Base-by-base conservation (phyloP, 1,140 invertebrate genomes). In the Hirudo medicinalis region DNA sequence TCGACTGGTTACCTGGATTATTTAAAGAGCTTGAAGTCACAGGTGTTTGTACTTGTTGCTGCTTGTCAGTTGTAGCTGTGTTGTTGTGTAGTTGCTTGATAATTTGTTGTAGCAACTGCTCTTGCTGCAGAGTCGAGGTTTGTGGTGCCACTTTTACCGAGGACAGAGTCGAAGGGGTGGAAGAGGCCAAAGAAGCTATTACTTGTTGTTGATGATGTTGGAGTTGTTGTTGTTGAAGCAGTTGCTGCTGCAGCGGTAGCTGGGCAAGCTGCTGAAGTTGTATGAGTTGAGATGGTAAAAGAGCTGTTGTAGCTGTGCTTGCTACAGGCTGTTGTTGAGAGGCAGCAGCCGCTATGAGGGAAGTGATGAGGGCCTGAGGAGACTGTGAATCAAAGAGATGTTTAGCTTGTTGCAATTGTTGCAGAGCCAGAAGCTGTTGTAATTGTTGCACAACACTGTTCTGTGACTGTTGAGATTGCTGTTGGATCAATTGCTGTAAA, bases 251-350 rank as follows among this genome's bases (percentile, higher is more conserved):
- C 57, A 25, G 20, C 1, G 22, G 29, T 63, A 63, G 57, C 22
- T 63, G 57, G 57, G 22, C 22, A 63, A 25, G 19, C 57, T 63
- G 57, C 57, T 63, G 57, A 63, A 25, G 57, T 63, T 63, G 57
- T 63, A 63, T 49, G 0, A 49, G 43, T 49, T 49, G 43, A 49
- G 43, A 49, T 49, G 43, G 43, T 17, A 49, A 49, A 49, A 49
- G 43, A 49, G 43, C 43, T 15, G 57, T 11, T n/a, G 57, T 63
- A 25, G 57, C 29, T 63, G 57, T 63, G 57, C 22, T 32, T 63
- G 57, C 17, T 15, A 15, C 8, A 25, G 29, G 20, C 57, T 63
- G 57, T 25, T 63, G 57, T 63, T 63, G 22, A 25, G 57, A 22
- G 22, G 57, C 57, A 25, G 57, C 29, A 63, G 29, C 57, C 19